Evolutionary conservation across 2,113 vertebrate species (phyloP).

Genomic region (Psophia crepitans): DNA sequence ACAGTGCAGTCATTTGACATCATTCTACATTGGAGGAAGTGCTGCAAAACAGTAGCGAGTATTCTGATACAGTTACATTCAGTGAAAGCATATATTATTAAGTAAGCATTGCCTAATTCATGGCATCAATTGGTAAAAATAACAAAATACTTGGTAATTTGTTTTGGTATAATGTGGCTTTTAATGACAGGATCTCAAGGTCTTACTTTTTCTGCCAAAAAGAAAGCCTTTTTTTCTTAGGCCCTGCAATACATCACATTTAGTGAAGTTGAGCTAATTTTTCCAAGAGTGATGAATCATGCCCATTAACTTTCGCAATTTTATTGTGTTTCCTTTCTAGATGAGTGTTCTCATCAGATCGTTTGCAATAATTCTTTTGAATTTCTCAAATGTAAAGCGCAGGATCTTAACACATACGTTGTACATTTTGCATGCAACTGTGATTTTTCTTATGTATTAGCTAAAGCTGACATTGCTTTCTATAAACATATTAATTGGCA

Average conservation of each 20-base stretch:
- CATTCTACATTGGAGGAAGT: neutral
- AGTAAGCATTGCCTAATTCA: neutral
- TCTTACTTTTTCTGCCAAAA: neutral
- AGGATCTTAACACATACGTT: neutral
- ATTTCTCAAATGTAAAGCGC: neutral
- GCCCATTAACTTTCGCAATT: neutral
- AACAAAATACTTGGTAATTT: neutral
- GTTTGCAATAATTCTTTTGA: neutral
- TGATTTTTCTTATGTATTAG: conserved; percentile 63
- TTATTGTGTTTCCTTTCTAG: neutral
- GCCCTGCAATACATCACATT: neutral
- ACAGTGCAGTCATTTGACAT: neutral
- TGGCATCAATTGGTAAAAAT: neutral
- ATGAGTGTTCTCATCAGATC: neutral
- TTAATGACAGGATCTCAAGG: neutral
- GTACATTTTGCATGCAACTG: conserved; percentile 39
- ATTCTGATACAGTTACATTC: neutral
- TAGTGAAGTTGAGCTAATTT: neutral
- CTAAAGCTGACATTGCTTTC: conserved; percentile 39
- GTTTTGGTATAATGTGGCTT: neutral
- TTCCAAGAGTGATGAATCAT: neutral
- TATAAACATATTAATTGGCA: conserved; percentile 48
- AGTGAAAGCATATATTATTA: neutral
- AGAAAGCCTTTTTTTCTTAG: neutral
- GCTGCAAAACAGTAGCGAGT: neutral